phyloP scores from a whole-genome alignment of 2,888 invertebrate genomes.

The Rhagophthalmus giganteus region DNA sequence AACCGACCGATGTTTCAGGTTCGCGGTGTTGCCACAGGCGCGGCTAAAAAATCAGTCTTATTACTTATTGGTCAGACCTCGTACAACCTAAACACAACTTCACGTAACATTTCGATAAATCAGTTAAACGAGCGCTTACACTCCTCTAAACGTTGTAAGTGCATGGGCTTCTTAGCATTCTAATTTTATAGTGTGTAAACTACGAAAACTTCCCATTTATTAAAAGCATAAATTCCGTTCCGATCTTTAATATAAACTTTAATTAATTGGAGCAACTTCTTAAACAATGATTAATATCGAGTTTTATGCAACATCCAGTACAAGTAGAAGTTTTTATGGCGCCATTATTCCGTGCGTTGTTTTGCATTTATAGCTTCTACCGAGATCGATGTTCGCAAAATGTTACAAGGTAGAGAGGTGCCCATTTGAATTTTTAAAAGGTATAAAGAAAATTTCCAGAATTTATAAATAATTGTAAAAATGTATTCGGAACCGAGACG shows the following conservation, averaged over 20 bases:
- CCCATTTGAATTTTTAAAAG: no score
- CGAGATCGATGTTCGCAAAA: slow-evolving; percentile 16
- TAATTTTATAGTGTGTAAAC: slow-evolving; percentile 32
- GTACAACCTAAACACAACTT: slow-evolving; percentile 16
- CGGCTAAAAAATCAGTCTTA: no score
- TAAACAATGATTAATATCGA: slow-evolving; percentile 28
- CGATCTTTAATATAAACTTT: slow-evolving; percentile 36
- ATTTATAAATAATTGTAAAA: no score
- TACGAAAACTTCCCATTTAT: slow-evolving; percentile 28
- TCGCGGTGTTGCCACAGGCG: no score
- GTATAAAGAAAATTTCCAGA: no score
- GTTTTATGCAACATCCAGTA: slow-evolving; percentile 22
- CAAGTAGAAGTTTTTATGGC: slow-evolving; percentile 32
- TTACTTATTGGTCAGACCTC: no score
- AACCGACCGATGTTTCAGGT: no score
- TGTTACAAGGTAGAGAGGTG: slow-evolving; percentile 10
- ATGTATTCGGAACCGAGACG: no score
- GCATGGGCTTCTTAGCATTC: slow-evolving; percentile 30
- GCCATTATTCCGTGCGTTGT: slow-evolving; percentile 33
- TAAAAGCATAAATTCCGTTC: slow-evolving; percentile 33
- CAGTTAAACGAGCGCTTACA: slow-evolving; percentile 17
- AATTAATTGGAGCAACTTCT: slow-evolving; percentile 34
- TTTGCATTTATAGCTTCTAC: slow-evolving; percentile 29
- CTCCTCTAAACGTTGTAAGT: slow-evolving; percentile 19
- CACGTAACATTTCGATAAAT: slow-evolving; percentile 25